phyloP scores from a whole-genome alignment of 2,888 invertebrate genomes.

The Diplolepis rosae region DNA sequence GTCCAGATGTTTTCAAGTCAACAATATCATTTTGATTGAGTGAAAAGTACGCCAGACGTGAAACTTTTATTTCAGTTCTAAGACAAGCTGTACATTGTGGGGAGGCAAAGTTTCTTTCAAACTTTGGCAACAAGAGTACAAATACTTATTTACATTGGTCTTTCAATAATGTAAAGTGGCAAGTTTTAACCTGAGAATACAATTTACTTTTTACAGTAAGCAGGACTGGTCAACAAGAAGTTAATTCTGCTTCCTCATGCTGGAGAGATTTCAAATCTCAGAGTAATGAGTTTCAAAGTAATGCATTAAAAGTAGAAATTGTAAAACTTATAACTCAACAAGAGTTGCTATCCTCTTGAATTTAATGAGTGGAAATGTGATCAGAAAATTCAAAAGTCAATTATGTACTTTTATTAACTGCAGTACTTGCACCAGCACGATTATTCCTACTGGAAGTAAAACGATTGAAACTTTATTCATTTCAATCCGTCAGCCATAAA shows the following conservation, averaged over 20 bases:
- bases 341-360: constrained; percentile 2
- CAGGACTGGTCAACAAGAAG: constrained; percentile 19
- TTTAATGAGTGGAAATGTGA: background rate
- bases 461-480: too few relatives aligned
- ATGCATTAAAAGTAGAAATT: constrained; percentile 20
- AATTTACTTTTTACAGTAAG: constrained; percentile 24
- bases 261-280: constrained; percentile 15
- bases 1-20: background rate
- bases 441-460: too few relatives aligned
- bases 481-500: too few relatives aligned
- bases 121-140: background rate
- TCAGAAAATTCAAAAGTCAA: background rate
- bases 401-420: too few relatives aligned
- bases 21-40: constrained; percentile 22
- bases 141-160: constrained; percentile 19
- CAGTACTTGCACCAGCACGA: too few relatives aligned
- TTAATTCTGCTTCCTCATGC: constrained; percentile 18
- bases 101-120: constrained; percentile 5
- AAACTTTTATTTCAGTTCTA: constrained; percentile 24
- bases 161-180: constrained; percentile 21
- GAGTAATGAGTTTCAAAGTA: constrained; percentile 27
- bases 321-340: constrained; percentile 15
- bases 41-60: constrained; percentile 2
- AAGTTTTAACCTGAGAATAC: constrained; percentile 28
- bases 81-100: constrained; percentile 28